Base-by-base conservation (phyloP, 2,113 vertebrate species). In the Phocoena sinus region DNA sequence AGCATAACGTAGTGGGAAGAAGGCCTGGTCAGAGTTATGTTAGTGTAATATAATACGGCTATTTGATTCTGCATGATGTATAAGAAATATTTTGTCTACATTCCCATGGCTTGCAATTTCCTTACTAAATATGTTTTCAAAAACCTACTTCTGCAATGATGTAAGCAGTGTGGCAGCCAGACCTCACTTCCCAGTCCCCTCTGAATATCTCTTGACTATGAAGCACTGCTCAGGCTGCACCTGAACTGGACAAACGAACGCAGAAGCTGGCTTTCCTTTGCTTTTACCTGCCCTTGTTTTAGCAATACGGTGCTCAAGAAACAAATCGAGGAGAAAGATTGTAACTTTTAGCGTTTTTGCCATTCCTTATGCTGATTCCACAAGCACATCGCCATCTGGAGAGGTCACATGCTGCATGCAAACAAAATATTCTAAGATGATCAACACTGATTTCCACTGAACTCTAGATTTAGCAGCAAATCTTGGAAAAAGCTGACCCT, bases 81-180 rank as follows among this genome's bases (percentile, higher is more conserved):
- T 65, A 83, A 79, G 79, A 94, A 76, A 77, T n/a, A 88, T 77
- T 94, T 86, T 88, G 80, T 92, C 87, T 96, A 79, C 92, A 91
- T 96, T 96, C 88, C 92, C 58, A 70, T 18, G 81, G 82, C 81
- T 90, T 93, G 50, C 21, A 82, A 70, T 94, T 96, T 96, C 91
- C 96, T 94, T 91, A 90, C 91, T 62, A 96, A 96, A 90, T 71
- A 53, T 96, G 95, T 77, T 96, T 88, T 74, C 77, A 50, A 92
- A 97, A 97, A 80, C 12, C 47, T 88, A 26, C 79, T 97, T 97
- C 53, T 85, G 68, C 89, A 73, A 81, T 98, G 96, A 96, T 2
- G 2, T 94, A 93, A 97, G 83, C 94, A 85, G 26, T 31, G 80
- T 77, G 94, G 95, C 63, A 92, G 89, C 70, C 96, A 96, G 89